These are phyloP conservation scores for Alloscopus bannaensis DNA, from an alignment of 2,888 invertebrate genomes.

Conservation along the genomic window DNA sequence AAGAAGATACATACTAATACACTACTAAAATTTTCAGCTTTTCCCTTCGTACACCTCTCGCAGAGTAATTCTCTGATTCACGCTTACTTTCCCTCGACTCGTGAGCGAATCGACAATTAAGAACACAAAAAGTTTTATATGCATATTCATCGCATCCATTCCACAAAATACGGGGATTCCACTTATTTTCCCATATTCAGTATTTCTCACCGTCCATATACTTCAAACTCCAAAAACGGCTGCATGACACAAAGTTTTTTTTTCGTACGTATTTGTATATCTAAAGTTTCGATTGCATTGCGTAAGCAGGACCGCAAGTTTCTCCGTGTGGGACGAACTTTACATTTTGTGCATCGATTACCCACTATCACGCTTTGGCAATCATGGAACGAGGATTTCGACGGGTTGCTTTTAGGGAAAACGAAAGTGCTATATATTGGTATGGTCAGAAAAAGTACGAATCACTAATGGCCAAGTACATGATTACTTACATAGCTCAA, in stretches of 20 bases:
- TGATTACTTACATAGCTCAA: slow-evolving; percentile 29
- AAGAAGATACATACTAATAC: no score
- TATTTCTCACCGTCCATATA: slow-evolving; percentile 31
- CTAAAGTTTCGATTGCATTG: neutral
- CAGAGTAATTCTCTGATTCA: no score
- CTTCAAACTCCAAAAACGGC: slow-evolving; percentile 33
- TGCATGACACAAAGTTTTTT: slow-evolving; percentile 39
- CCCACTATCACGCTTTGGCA: slow-evolving; percentile 31
- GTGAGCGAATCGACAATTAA: no score
- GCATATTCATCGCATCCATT: slow-evolving; percentile 43
- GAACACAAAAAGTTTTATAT: slow-evolving; percentile 24
- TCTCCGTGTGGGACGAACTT: slow-evolving; percentile 30
- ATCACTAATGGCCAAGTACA: slow-evolving; percentile 54
- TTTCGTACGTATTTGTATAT: no score
- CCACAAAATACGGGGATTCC: slow-evolving; percentile 17
- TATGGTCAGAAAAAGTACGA: slow-evolving; percentile 38
- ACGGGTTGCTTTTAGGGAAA: neutral
- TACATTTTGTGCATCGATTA: slow-evolving; percentile 43
- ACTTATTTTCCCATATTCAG: slow-evolving; percentile 31
- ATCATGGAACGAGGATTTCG: slow-evolving; percentile 17
- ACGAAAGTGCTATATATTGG: neutral
- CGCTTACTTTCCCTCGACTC: no score
- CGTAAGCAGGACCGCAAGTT: slow-evolving; percentile 3
- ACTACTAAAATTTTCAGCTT: no score
- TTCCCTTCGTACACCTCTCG: no score